Conservation (phyloP, 2,888 invertebrate genomes). For the Odontomyia ornata region DNA sequence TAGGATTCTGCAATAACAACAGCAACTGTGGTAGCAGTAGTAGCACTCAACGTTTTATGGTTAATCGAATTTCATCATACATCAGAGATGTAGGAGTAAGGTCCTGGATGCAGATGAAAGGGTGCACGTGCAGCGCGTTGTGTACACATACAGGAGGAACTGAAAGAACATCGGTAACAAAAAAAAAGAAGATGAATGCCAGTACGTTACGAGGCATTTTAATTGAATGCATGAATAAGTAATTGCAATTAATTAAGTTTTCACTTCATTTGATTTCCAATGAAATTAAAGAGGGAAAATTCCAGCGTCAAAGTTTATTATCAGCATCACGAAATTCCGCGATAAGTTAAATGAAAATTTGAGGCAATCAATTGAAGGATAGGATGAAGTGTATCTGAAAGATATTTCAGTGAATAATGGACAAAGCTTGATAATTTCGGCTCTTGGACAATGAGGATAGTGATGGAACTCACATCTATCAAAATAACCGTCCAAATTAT, state of each 20-base stretch:
- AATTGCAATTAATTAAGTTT: constrained; percentile 50
- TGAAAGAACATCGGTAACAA: background rate
- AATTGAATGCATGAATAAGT: constrained; percentile 49
- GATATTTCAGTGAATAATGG: too few relatives aligned
- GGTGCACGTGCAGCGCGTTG: background rate
- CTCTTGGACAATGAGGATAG: too few relatives aligned
- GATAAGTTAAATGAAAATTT: too few relatives aligned
- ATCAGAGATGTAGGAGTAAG: background rate
- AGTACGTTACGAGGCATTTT: constrained; percentile 43
- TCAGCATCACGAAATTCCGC: background rate
- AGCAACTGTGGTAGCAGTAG: background rate
- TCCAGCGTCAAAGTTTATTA: constrained; percentile 26
- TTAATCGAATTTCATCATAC: constrained; percentile 26
- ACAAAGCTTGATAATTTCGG: too few relatives aligned
- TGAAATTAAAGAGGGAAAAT: constrained; percentile 17
- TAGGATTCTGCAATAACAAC: background rate
- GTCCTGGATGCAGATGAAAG: background rate
- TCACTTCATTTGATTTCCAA: constrained; percentile 49
- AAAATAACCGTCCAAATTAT: too few relatives aligned
- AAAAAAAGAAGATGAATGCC: constrained; percentile 4
- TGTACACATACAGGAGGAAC: background rate
- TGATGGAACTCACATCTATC: too few relatives aligned
- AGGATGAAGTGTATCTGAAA: too few relatives aligned
- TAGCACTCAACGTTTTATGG: background rate
- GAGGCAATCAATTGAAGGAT: too few relatives aligned